Base-by-base conservation (phyloP, 2,888 invertebrate genomes). In the Melieria picta region DNA sequence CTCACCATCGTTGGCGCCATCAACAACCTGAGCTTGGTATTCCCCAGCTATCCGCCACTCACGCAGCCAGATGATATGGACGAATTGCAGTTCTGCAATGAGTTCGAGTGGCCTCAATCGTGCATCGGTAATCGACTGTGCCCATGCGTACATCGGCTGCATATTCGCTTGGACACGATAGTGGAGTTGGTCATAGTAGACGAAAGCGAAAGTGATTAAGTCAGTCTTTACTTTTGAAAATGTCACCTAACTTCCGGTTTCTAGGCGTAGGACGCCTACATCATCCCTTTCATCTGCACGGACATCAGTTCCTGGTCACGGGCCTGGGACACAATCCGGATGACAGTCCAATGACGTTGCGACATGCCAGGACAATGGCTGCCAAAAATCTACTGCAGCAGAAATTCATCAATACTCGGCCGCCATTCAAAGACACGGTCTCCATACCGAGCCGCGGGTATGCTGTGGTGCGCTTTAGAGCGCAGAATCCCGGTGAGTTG, bases 31-130 rank as follows among this genome's bases (percentile, higher is more conserved):
- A 91, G 93, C 7, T 92, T 94, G 84, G 90, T 90, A 48, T 93
- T 91, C 80, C 95, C 95, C 0, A 90, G 93, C 1, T 93, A 93
- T 0, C 94, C 95, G 0, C 88, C 94, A 56, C 88, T 95, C 73
- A 93, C 94, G 2, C 95, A 95, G 82, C 79, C 77, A 9, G 73
- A 75, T 48, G 75, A 81, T 73, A 79, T 85, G 70, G 79, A 82
- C 69, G 82, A 83, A 69, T 77, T 77, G 42, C 67, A 80, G 64
- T 86, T 80, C 76, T 82, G 86, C 65, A 79, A 81, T 76, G 78
- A 75, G 60, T 16, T 57, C 3, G 70, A 77, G 11, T 70, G 74
- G 68, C 80, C 82, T n/a, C 42, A 73, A 6, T 45, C 69, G 10
- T 82, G 82, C 69, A 45, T 43, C 0, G 75, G 72, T 42, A 69